These are phyloP conservation scores for Drosophila varians DNA, from an alignment of 1,140 invertebrate genomes.

Conservation along the genomic window DNA sequence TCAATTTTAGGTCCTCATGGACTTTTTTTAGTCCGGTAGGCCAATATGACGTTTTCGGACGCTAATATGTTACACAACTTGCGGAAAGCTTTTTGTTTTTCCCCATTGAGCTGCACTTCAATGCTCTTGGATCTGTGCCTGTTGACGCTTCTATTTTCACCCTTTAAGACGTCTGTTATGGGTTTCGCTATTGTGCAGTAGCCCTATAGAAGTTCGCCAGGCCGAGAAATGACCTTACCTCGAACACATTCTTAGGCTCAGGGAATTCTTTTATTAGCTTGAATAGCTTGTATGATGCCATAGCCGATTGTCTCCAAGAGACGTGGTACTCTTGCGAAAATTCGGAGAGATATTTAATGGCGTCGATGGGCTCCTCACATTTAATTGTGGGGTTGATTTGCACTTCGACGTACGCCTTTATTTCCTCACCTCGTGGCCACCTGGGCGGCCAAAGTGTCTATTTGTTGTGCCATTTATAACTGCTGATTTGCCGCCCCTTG, in stretches of 20 bases:
- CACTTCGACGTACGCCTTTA: no score
- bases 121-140: neutral
- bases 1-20: no score
- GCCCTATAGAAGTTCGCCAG: neutral
- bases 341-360: no score
- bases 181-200: neutral
- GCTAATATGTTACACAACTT: neutral
- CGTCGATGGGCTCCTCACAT: no score
- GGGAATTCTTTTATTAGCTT: neutral
- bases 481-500: no score
- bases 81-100: neutral
- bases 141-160: neutral
- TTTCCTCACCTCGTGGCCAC: no score
- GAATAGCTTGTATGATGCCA: no score
- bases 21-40: neutral
- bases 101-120: neutral
- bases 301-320: no score
- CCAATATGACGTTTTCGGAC: neutral
- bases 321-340: no score
- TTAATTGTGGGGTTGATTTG: no score
- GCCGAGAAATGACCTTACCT: neutral
- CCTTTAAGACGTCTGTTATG: neutral
- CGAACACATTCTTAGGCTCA: neutral
- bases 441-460: no score
- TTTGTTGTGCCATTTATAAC: no score